Conservation (phyloP, 2,888 invertebrate genomes). For the Polylopha cassiicola region DNA sequence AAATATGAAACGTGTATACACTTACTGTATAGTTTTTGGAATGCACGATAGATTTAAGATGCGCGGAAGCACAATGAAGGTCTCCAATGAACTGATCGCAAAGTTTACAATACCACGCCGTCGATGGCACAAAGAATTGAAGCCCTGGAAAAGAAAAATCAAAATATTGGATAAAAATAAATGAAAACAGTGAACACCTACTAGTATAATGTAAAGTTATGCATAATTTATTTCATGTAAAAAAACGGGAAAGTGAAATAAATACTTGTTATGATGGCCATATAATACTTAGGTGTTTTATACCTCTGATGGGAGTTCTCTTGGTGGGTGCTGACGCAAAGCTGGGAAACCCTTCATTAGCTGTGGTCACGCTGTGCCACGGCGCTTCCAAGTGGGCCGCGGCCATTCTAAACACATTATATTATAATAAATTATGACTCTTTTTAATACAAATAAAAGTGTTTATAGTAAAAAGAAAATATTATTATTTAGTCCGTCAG, state of each 20-base stretch:
- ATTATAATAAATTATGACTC: too few species aligned
- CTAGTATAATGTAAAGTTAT: too few species aligned
- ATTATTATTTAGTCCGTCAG: too few species aligned
- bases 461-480: too few species aligned
- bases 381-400: conserved; percentile 81
- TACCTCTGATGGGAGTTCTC: conserved; percentile 90
- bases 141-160: conserved; percentile 75
- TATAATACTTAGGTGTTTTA: too few species aligned
- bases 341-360: conserved; percentile 81
- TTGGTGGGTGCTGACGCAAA: conserved; percentile 84
- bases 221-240: too few species aligned
- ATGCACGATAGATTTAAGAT: conserved; percentile 87
- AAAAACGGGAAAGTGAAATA: too few species aligned
- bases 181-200: too few species aligned
- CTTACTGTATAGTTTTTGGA: conserved; percentile 88
- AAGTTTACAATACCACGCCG: conserved; percentile 93
- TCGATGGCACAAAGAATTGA: conserved; percentile 91
- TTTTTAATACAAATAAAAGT: too few species aligned
- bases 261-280: too few species aligned
- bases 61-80: conserved; percentile 90
- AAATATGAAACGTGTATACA: conserved; percentile 26
- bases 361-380: conserved; percentile 81
- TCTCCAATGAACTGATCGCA: conserved; percentile 93
- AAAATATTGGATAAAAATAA: too few species aligned
- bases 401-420: conserved; percentile 71